A percentile compares a stretch with the other conserved stretches of the same genome.
phyloP scores from a whole-genome alignment of 2,797 vertebrate genomes.

The Microhierax caerulescens region DNA sequence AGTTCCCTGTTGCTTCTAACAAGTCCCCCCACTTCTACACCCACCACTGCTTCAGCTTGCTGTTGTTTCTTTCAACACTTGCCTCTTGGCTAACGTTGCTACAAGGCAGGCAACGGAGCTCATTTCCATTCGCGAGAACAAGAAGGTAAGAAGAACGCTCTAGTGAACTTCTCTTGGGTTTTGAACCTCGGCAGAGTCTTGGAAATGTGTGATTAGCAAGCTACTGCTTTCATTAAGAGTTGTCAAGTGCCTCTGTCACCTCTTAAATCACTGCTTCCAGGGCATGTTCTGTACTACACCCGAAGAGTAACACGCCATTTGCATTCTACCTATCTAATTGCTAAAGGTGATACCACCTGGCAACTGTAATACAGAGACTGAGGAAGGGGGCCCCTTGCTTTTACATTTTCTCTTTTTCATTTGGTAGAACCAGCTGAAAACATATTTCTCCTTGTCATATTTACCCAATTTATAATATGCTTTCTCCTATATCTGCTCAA shows the following conservation, averaged over 20 bases:
- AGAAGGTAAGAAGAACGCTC: accelerated
- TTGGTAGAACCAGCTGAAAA: neutral
- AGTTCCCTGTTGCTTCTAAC: neutral
- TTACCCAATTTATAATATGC: neutral
- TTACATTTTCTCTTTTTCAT: neutral
- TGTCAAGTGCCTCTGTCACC: neutral
- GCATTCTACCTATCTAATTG: neutral
- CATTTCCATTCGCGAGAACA: neutral
- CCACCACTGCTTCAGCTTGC: neutral
- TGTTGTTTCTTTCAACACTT: neutral
- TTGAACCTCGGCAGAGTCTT: neutral
- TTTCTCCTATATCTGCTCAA: neutral
- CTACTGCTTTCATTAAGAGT: neutral
- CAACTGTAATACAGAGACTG: neutral
- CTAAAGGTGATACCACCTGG: neutral
- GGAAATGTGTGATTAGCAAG: slow-evolving; percentile 7
- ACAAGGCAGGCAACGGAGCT: neutral
- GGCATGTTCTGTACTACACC: neutral
- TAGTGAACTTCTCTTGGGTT: neutral
- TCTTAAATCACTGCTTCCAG: neutral
- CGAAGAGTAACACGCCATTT: neutral
- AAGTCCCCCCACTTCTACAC: neutral
- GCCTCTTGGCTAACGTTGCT: neutral
- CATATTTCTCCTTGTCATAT: neutral
- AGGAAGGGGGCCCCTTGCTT: neutral